Evolutionary conservation across 1,140 invertebrate species (phyloP).

Genomic region (Aradophagus sp.): DNA sequence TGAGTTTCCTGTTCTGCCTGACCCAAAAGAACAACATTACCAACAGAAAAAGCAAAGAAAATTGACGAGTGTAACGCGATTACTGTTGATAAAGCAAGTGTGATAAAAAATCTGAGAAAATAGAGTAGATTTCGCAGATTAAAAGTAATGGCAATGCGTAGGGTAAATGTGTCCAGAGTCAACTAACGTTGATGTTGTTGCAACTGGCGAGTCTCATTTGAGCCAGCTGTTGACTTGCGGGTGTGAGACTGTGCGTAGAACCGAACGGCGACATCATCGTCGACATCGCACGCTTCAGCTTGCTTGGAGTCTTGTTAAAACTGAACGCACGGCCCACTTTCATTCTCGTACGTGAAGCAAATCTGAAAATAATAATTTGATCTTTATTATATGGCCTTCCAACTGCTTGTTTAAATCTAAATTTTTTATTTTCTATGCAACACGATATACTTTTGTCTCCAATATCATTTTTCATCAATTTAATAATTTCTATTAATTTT

Average conservation of each 20-base stretch:
- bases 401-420: too few species aligned
- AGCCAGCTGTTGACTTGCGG: constrained; percentile 81
- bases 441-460: not conserved
- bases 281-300: constrained; percentile 93
- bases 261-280: constrained; percentile 95
- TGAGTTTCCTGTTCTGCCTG: constrained; percentile 1
- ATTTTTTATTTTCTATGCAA: not conserved
- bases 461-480: too few species aligned
- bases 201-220: constrained; percentile 89
- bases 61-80: too few species aligned
- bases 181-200: constrained; percentile 88
- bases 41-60: constrained; percentile 4
- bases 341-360: constrained; percentile 86
- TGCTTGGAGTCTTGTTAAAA: constrained; percentile 95
- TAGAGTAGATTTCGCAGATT: too few species aligned
- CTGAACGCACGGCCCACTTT: constrained; percentile 95
- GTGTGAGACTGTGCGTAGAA: constrained; percentile 84
- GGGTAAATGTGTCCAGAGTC: constrained; percentile 14
- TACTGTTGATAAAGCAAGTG: too few species aligned
- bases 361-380: constrained; percentile 74
- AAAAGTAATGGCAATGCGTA: too few species aligned
- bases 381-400: not conserved
- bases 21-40: constrained; percentile 1
- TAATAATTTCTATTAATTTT: too few species aligned
- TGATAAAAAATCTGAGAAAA: too few species aligned